Evolutionary conservation across 2,113 vertebrate genomes (phyloP).

Genomic region (Trichomycterus rosablanca): DNA sequence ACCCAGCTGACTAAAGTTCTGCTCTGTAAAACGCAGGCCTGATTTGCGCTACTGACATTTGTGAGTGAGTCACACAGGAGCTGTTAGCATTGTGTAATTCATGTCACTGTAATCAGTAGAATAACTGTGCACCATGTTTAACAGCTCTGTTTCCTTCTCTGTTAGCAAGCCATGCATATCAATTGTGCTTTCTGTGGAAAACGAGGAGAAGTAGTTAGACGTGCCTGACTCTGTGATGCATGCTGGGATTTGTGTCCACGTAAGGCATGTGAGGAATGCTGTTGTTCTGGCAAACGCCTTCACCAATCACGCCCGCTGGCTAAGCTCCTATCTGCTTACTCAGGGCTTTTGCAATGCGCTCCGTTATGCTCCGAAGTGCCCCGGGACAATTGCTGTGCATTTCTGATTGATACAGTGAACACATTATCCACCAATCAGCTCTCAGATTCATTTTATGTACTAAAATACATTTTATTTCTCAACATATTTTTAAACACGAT

Average conservation of each 20-base stretch:
- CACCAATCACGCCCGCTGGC: conserved; percentile 23
- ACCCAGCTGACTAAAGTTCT: too few relatives aligned
- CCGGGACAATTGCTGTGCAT: not conserved
- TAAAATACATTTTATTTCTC: not conserved
- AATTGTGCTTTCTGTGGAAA: not conserved
- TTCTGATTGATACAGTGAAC: not conserved
- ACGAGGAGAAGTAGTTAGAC: not conserved
- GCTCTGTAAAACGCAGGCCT: too few relatives aligned
- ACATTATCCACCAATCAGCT: not conserved
- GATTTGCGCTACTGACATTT: too few relatives aligned
- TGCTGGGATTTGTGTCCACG: conserved; percentile 28
- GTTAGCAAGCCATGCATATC: too few relatives aligned
- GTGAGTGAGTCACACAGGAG: too few relatives aligned
- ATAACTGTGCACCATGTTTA: not conserved
- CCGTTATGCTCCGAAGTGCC: not conserved
- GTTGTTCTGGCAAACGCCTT: conserved; percentile 59
- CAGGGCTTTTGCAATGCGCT: not conserved
- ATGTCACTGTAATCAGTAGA: not conserved
- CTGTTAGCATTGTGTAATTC: not conserved
- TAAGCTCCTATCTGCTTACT: conserved; percentile 26
- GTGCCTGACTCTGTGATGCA: not conserved
- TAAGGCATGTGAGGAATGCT: conserved; percentile 60
- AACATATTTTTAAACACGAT: not conserved
- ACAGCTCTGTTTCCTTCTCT: not conserved
- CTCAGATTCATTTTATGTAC: not conserved